Base-by-base conservation (phyloP, 1,140 invertebrate species). In the Nasonia giraulti region DNA sequence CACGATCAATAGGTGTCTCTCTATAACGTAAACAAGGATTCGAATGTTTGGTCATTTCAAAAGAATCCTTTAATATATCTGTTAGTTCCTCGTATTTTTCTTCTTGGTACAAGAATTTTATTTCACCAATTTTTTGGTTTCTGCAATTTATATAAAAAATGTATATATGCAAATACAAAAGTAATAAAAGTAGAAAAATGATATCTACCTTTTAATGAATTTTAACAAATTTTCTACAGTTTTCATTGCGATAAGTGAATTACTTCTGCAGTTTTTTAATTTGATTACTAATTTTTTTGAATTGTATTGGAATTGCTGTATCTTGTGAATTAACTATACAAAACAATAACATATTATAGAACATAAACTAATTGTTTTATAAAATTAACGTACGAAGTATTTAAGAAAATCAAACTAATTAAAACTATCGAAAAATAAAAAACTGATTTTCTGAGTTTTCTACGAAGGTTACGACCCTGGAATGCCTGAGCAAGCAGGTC, bases 61-160 rank as follows among this genome's bases (percentile, higher is more conserved):
- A 95, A 6, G 95, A 95, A 86, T 96, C 94, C 88, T 94, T 94
- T 78, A 97, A 91, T 87, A 96, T 95, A 5, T 91, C 89, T 11
- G 95, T 91, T 0, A 96, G 93, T 88, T 96, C 95, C n/a, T 94
- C 90, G 89, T 95, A 96, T 82, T 94, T 93, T 85, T 95, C 93
- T 11, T 93, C 91, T 7, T 95, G 93, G 88, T 95, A 95, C 0
- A 96, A 90, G 82, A 94, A 93, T 88, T 95, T 92, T 8, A 95
- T 92, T 85, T 93, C 91, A 10, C 92, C 91, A 6, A 95, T 88
- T 78, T 94, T 94, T 83, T 94, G 93, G n/a, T 94, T 93, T 85
- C 94, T 93, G 68, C 62, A 88, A 83, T 73, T 66, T 40, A 33
- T 31, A 31, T 85, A 68, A 75, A 27, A 69, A 82, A 10, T 81